These are phyloP conservation scores for Acromyrmex echinatior DNA, from an alignment of 1,140 invertebrate species.

Conservation along the genomic window DNA sequence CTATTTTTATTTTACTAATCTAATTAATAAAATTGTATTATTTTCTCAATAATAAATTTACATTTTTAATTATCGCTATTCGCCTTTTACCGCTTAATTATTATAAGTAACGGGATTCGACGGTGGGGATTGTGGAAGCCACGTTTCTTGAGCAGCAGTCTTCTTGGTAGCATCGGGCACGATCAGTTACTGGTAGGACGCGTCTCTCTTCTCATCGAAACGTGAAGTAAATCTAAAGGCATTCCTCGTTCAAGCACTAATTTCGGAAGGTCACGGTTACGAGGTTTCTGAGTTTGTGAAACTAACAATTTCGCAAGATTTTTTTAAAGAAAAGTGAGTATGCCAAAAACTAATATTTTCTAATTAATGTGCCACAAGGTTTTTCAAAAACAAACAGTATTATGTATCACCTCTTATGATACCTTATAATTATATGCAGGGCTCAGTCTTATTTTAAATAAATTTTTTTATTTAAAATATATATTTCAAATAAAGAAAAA, in stretches of 20 bases:
- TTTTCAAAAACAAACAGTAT: background rate
- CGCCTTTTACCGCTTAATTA: background rate
- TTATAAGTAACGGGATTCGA: background rate
- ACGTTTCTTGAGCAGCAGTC: constrained; percentile 22
- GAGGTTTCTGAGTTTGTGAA: background rate
- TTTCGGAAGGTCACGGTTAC: background rate
- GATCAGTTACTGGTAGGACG: constrained; percentile 71
- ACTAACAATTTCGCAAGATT: background rate
- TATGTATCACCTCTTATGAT: no score
- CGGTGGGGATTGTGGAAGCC: constrained; percentile 60
- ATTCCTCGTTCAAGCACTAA: background rate
- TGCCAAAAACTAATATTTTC: background rate
- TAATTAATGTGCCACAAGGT: background rate
- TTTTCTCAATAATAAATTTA: background rate
- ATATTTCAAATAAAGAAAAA: no score
- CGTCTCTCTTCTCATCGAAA: constrained; percentile 41
- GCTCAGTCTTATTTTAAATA: no score
- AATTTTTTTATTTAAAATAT: no score
- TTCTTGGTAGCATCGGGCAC: constrained; percentile 28
- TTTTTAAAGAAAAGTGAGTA: constrained; percentile 23
- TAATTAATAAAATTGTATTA: background rate
- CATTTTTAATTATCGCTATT: background rate
- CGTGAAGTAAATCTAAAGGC: background rate
- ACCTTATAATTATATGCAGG: no score
- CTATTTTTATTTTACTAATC: background rate